Conservation (phyloP, 2,797 vertebrate genomes). For the Gadopsis marmoratus region DNA sequence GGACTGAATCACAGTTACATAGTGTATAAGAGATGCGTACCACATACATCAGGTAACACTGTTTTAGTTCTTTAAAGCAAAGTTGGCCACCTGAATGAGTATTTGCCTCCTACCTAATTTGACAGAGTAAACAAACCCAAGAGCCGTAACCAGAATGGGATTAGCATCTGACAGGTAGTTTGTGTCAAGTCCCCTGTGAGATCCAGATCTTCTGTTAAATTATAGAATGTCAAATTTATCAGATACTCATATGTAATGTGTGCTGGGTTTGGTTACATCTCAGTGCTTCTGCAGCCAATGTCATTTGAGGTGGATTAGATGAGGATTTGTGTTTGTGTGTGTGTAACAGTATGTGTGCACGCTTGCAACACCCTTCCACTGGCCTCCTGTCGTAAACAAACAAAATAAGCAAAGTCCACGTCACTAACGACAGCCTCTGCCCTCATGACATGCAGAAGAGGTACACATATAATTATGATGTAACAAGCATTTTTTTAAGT, state of each 20-base stretch:
- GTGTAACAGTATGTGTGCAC: neutral
- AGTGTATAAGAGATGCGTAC: neutral
- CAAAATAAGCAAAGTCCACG: constrained; percentile 25
- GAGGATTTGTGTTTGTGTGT: constrained; percentile 58
- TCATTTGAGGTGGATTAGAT: constrained; percentile 58
- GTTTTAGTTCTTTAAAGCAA: neutral
- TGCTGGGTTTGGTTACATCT: constrained; percentile 21
- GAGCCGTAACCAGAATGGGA: constrained; percentile 4
- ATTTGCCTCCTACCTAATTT: neutral
- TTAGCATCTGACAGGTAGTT: constrained; percentile 15
- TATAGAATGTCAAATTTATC: neutral
- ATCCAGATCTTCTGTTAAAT: neutral
- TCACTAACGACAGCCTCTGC: neutral
- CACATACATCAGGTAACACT: neutral
- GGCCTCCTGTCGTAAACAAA: constrained; percentile 4
- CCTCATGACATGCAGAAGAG: constrained; percentile 4
- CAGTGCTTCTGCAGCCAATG: constrained; percentile 33
- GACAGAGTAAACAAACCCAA: neutral
- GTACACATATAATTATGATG: neutral
- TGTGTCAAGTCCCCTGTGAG: neutral
- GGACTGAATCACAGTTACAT: neutral
- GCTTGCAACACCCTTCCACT: neutral
- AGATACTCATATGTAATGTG: neutral
- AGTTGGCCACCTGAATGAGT: neutral
- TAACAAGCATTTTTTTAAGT: neutral